Evolutionary conservation across 2,888 invertebrate genomes (phyloP).

Genomic region (Pterostichus niger): DNA sequence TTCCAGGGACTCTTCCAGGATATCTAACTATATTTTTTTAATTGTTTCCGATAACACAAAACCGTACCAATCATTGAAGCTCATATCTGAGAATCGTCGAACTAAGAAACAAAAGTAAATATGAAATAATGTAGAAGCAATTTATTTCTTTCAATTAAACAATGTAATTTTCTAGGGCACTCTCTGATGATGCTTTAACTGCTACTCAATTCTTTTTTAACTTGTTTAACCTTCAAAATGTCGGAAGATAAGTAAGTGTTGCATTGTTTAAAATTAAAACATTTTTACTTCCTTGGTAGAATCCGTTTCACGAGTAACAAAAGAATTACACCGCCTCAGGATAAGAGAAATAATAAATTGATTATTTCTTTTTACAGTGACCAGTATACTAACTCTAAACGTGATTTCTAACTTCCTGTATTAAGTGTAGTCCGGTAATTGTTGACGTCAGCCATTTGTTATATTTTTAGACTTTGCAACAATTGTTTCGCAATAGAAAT

Average conservation of each 20-base stretch:
- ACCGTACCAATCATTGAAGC: too few relatives aligned
- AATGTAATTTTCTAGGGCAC: not conserved
- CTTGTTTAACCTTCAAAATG: not conserved
- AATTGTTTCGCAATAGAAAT: conserved; percentile 43
- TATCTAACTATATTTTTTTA: too few relatives aligned
- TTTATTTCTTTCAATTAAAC: not conserved
- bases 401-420: conserved; percentile 39
- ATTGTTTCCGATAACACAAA: too few relatives aligned
- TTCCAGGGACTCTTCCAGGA: too few relatives aligned
- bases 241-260: not conserved
- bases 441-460: conserved; percentile 51
- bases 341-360: conserved; percentile 30
- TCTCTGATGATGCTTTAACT: not conserved
- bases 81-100: too few relatives aligned
- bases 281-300: conserved; percentile 7
- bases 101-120: too few relatives aligned
- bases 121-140: not conserved
- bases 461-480: conserved; percentile 36
- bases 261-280: conserved; percentile 16
- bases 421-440: conserved; percentile 28
- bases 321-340: conserved; percentile 10
- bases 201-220: not conserved
- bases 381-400: conserved; percentile 1
- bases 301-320: conserved; percentile 5
- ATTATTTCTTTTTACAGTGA: conserved; percentile 18